Evolutionary conservation across 2,113 vertebrate species (phyloP).

Genomic region (Phainopepla nitens): DNA sequence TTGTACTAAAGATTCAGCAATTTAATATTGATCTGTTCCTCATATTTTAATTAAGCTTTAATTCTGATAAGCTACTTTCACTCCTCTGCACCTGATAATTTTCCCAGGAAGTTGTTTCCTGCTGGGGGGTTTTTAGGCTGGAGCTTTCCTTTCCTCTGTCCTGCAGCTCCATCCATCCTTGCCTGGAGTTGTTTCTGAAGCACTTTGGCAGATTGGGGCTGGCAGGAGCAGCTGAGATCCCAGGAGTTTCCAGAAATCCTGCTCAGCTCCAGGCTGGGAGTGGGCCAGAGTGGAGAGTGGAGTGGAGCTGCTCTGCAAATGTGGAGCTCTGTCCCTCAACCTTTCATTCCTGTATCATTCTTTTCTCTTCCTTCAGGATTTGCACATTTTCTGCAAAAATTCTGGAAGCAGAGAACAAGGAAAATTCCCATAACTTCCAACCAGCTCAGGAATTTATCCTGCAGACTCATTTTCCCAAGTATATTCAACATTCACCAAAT

Average conservation of each 20-base stretch:
- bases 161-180: not conserved
- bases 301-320: not conserved
- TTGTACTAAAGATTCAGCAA: not conserved
- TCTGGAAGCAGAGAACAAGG: not conserved
- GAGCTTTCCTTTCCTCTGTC: not conserved
- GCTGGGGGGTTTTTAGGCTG: not conserved
- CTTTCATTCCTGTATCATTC: not conserved
- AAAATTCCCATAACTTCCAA: not conserved
- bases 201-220: not conserved
- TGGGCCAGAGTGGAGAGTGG: not conserved
- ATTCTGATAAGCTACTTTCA: not conserved
- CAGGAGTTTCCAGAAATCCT: constrained; percentile 20
- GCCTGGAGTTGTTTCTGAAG: not conserved
- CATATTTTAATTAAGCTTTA: not conserved
- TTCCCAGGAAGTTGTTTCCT: not conserved
- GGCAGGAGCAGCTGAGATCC: not conserved
- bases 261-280: not conserved
- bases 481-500: not conserved
- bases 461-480: not conserved
- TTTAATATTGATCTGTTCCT: not conserved
- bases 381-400: not conserved
- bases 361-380: not conserved
- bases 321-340: not conserved
- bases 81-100: not conserved
- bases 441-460: not conserved